Evolutionary conservation across 2,888 invertebrate species (phyloP).

Genomic region (Synergus japonicus): DNA sequence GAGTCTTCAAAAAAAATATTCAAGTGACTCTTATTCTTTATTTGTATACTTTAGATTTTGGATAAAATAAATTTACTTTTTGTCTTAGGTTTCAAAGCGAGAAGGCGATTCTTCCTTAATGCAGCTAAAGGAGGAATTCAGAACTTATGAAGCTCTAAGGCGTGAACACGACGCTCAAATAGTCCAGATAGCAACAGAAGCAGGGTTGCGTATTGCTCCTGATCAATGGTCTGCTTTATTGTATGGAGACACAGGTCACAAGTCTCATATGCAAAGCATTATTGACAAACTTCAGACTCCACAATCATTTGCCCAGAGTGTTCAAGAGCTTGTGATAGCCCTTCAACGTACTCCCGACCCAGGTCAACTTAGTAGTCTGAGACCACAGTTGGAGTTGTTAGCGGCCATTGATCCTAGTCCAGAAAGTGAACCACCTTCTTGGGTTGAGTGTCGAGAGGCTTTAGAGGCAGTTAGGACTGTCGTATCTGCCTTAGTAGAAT

Average conservation of each 20-base stretch:
- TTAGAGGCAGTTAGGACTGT: constrained; percentile 85
- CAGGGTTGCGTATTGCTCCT: constrained; percentile 96
- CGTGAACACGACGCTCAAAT: constrained; percentile 99
- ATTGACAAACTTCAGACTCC: constrained; percentile 96
- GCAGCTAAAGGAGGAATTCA: constrained; percentile 98
- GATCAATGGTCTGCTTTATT: constrained; percentile 98
- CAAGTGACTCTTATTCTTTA: neutral
- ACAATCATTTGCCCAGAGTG: constrained; percentile 93
- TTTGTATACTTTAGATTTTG: neutral
- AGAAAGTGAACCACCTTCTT: constrained; percentile 82
- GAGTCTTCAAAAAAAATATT: constrained; percentile 55
- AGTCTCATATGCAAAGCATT: constrained; percentile 98
- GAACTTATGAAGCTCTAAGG: constrained; percentile 94
- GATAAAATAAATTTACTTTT: constrained; percentile 40
- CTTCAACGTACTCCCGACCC: constrained; percentile 93
- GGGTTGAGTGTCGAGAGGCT: constrained; percentile 84
- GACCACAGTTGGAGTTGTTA: constrained; percentile 89
- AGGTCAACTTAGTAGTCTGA: constrained; percentile 86
- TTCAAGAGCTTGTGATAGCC: constrained; percentile 94
- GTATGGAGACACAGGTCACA: constrained; percentile 96
- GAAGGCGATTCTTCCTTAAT: constrained; percentile 98
- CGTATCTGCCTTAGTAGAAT: constrained; percentile 87
- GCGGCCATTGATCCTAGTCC: constrained; percentile 92
- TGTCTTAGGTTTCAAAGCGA: constrained; percentile 90
- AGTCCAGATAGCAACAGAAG: constrained; percentile 98